phyloP scores from a whole-genome alignment of 2,113 vertebrate genomes.

The Pygathrix nemaeus region DNA sequence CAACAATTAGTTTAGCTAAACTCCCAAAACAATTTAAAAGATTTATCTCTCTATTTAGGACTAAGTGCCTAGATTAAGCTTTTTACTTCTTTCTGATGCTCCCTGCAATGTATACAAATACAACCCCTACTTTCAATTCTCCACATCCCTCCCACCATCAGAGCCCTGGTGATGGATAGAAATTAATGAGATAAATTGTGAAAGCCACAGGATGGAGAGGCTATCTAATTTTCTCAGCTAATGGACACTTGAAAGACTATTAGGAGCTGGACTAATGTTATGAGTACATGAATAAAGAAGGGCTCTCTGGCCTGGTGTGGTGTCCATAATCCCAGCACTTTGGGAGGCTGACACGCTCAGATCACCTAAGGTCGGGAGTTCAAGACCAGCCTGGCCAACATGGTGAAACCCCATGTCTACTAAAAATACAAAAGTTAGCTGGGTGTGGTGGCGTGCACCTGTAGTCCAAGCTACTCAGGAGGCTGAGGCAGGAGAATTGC shows the following conservation, averaged over 20 bases:
- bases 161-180: not conserved
- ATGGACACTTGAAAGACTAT: not conserved
- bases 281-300: not conserved
- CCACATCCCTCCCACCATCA: not conserved
- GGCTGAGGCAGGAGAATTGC: too few relatives aligned
- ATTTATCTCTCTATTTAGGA: conserved; percentile 2
- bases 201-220: conserved; percentile 1
- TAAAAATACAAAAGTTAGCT: too few relatives aligned
- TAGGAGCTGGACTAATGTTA: not conserved
- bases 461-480: too few relatives aligned
- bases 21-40: conserved; percentile 20
- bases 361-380: too few relatives aligned
- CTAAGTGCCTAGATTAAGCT: conserved; percentile 25
- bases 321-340: too few relatives aligned
- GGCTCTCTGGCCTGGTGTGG: not conserved
- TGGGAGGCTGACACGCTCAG: too few relatives aligned
- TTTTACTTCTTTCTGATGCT: not conserved
- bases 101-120: not conserved
- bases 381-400: too few relatives aligned
- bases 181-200: not conserved
- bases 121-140: not conserved
- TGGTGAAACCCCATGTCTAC: too few relatives aligned
- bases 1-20: conserved; percentile 17
- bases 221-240: conserved; percentile 13
- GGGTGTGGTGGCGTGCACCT: too few relatives aligned